Percentiles rank a stretch among this genome's conserved stretches.
phyloP scores from a whole-genome alignment of 1,140 invertebrate species.

The Bombus superbus region DNA sequence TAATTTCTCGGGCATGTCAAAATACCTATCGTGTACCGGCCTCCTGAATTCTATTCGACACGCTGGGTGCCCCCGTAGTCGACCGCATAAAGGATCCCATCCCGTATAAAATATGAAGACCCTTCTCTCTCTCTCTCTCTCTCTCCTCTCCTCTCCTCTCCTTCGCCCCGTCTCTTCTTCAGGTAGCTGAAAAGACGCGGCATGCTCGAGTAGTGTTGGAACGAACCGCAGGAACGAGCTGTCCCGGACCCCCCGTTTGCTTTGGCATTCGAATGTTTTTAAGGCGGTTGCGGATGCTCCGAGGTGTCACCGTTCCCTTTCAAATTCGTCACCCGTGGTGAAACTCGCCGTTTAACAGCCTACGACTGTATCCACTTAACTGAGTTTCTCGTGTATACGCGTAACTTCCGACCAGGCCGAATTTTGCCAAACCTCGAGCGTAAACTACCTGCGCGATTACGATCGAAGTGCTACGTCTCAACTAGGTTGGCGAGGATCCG shows the following conservation, averaged over 20 bases:
- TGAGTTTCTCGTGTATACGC: constrained; percentile 8
- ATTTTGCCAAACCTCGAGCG: no score
- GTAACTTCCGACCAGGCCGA: neutral
- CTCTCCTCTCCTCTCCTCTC: constrained; percentile 6
- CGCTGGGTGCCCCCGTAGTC: constrained; percentile 76
- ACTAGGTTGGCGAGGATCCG: neutral
- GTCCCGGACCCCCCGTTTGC: constrained; percentile 37
- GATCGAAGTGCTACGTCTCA: neutral
- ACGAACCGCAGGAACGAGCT: constrained; percentile 58
- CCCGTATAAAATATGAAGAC: constrained; percentile 76
- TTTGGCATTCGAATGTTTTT: constrained; percentile 49
- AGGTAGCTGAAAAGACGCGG: constrained; percentile 70
- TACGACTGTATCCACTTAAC: constrained; percentile 66
- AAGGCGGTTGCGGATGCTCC: constrained; percentile 57
- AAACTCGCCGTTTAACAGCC: constrained; percentile 60
- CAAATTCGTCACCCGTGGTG: constrained; percentile 65
- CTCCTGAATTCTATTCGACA: constrained; percentile 77
- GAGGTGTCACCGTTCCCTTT: constrained; percentile 64
- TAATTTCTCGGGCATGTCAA: constrained; percentile 82
- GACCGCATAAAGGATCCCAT: constrained; percentile 74
- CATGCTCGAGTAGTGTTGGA: constrained; percentile 36
- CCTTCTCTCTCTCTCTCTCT: neutral
- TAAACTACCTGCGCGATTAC: neutral
- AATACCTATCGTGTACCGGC: constrained; percentile 75
- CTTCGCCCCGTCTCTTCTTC: constrained; percentile 49